Evolutionary conservation across 2,888 invertebrate species (phyloP).

Genomic region (Buathra laborator): DNA sequence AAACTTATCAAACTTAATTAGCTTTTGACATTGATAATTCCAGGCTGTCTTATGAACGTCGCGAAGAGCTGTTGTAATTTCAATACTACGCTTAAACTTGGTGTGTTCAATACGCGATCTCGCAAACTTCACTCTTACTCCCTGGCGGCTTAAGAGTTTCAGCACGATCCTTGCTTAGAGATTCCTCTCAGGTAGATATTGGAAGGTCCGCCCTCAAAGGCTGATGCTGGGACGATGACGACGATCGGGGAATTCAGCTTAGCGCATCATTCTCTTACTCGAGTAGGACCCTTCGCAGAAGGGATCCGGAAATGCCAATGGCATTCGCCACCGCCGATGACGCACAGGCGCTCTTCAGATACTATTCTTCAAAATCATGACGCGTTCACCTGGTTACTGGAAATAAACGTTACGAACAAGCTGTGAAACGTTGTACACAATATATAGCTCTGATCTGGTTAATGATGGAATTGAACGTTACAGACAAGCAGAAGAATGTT

Average conservation of each 20-base stretch:
- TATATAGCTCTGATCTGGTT: not conserved
- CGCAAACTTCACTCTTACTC: constrained; percentile 48
- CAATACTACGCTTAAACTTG: constrained; percentile 19
- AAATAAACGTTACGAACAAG: not conserved
- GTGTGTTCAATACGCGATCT: constrained; percentile 7
- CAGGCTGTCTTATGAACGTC: not conserved
- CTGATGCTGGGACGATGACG: not conserved
- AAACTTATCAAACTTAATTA: constrained; percentile 1
- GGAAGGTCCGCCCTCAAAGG: constrained; percentile 22
- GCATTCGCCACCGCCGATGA: not conserved
- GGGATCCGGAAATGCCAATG: not conserved
- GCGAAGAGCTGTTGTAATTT: constrained; percentile 13
- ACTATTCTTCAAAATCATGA: constrained; percentile 25
- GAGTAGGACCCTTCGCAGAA: constrained; percentile 4
- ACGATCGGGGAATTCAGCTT: constrained; percentile 2
- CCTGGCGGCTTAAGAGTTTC: constrained; percentile 39
- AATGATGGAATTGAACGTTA: not conserved
- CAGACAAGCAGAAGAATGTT: not conserved
- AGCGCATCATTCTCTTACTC: constrained; percentile 1
- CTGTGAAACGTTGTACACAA: not conserved
- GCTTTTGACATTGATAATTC: constrained; percentile 2
- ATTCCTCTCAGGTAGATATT: constrained; percentile 55
- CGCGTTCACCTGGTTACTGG: not conserved
- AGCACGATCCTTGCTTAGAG: constrained; percentile 55
- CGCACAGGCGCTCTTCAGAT: not conserved